Conservation (phyloP, 2,113 vertebrate genomes). For the Ochotona princeps region DNA sequence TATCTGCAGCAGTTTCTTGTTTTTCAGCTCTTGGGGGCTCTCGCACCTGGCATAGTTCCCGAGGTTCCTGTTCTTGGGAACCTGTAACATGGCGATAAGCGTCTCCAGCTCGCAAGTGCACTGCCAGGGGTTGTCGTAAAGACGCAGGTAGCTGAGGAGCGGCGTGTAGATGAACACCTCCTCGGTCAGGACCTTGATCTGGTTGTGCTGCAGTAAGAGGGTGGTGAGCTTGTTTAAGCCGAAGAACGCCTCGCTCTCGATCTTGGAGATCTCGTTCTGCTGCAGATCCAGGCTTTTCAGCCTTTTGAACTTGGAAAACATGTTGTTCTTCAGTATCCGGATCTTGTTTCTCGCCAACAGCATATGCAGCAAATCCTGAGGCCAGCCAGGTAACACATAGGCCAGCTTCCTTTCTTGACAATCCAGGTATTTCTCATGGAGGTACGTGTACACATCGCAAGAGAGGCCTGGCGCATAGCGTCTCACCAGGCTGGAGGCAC, state of each 20-base stretch:
- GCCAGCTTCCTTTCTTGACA: constrained; percentile 94
- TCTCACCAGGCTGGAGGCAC: constrained; percentile 84
- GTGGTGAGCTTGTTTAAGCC: constrained; percentile 94
- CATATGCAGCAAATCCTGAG: constrained; percentile 94
- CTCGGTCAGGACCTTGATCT: constrained; percentile 90
- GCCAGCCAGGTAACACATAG: constrained; percentile 90
- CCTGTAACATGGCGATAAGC: constrained; percentile 92
- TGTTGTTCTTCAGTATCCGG: constrained; percentile 91
- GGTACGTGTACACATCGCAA: constrained; percentile 92
- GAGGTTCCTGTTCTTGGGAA: constrained; percentile 94
- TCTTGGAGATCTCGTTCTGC: constrained; percentile 93
- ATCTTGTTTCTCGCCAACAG: constrained; percentile 94
- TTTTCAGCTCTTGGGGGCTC: constrained; percentile 87
- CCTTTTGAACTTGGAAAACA: constrained; percentile 92
- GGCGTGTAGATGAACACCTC: constrained; percentile 92
- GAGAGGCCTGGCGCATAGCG: constrained; percentile 87
- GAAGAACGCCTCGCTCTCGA: constrained; percentile 92
- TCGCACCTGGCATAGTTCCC: constrained; percentile 95
- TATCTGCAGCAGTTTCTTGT: constrained; percentile 92
- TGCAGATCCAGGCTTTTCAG: constrained; percentile 96
- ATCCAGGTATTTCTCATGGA: constrained; percentile 94
- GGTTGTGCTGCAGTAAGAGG: constrained; percentile 96
- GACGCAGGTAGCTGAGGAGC: constrained; percentile 92
- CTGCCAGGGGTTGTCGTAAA: constrained; percentile 97
- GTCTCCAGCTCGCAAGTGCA: constrained; percentile 93